These are phyloP conservation scores for Phylloscopus whistleri DNA, from an alignment of 2,113 vertebrate species.

Conservation along the genomic window DNA sequence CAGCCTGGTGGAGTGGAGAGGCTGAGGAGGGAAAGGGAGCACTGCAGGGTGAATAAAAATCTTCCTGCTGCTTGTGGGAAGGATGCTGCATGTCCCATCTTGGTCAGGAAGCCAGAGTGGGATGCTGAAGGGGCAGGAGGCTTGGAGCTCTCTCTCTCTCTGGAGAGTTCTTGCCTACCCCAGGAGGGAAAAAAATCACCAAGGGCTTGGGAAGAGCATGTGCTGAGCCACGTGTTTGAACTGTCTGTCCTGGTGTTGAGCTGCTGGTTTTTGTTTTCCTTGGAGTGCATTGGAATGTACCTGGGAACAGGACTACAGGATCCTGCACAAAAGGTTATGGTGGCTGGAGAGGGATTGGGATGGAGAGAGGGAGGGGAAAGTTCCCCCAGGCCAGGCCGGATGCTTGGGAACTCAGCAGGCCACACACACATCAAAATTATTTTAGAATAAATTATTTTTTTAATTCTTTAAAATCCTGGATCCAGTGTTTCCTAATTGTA, in stretches of 20 bases:
- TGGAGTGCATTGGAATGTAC: not conserved
- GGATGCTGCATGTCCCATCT: not conserved
- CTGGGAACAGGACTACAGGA: not conserved
- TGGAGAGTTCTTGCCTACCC: not conserved
- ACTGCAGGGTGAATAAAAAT: not conserved
- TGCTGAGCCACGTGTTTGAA: not conserved
- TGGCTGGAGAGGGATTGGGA: not conserved
- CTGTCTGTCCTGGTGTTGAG: not conserved
- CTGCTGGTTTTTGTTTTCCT: not conserved
- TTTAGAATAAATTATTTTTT: conserved; percentile 32
- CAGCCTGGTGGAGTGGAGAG: too few relatives aligned
- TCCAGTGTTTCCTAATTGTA: not conserved
- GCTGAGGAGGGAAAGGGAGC: not conserved
- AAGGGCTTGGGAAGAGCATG: not conserved
- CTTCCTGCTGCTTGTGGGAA: not conserved
- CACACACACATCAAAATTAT: accelerated
- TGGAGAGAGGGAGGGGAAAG: not conserved
- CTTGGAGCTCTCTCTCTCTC: not conserved
- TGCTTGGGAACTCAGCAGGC: not conserved
- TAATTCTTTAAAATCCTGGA: not conserved
- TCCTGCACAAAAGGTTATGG: accelerated
- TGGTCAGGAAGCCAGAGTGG: not conserved
- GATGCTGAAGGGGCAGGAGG: not conserved
- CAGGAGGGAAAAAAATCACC: not conserved
- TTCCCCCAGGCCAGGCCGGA: not conserved